phyloP scores from a whole-genome alignment of 1,140 invertebrate genomes.

The Chrysopa pallens region DNA sequence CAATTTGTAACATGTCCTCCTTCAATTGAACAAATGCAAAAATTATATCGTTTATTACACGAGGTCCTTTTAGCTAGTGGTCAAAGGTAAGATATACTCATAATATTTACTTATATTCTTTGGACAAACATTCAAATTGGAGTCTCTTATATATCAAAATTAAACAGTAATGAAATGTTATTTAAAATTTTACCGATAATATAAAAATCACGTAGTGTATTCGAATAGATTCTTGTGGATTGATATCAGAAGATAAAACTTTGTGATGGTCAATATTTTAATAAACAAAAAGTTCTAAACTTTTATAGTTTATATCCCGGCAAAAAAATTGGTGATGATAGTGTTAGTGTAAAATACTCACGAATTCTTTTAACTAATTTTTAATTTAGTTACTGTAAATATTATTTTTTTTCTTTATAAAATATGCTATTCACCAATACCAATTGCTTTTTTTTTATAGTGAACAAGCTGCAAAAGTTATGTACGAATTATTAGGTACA shows the following conservation, averaged over 20 bases:
- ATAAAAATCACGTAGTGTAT: too few relatives aligned
- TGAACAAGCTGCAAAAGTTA: conserved; percentile 83
- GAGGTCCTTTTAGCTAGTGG: conserved; percentile 62
- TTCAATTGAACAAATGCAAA: conserved; percentile 82
- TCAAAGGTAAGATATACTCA: conserved; percentile 42
- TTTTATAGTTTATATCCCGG: too few relatives aligned
- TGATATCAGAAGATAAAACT: too few relatives aligned
- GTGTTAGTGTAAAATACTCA: too few relatives aligned
- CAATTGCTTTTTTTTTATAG: conserved; percentile 37
- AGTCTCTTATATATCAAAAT: not conserved
- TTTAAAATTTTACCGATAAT: not conserved
- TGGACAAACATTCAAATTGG: not conserved
- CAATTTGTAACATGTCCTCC: conserved; percentile 70
- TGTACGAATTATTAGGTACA: conserved; percentile 89
- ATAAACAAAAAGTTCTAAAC: too few relatives aligned
- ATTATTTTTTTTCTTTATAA: too few relatives aligned
- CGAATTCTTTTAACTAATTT: too few relatives aligned
- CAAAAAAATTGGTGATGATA: too few relatives aligned
- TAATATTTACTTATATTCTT: not conserved
- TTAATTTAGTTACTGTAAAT: too few relatives aligned
- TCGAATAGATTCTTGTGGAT: too few relatives aligned
- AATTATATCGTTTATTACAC: conserved; percentile 73
- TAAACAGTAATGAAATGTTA: not conserved
- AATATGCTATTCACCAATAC: too few relatives aligned
- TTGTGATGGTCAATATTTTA: too few relatives aligned